A percentile compares a stretch with the other conserved stretches of the same genome.
phyloP scores from a whole-genome alignment of 2,888 invertebrate species.

The Conistra vaccinii region DNA sequence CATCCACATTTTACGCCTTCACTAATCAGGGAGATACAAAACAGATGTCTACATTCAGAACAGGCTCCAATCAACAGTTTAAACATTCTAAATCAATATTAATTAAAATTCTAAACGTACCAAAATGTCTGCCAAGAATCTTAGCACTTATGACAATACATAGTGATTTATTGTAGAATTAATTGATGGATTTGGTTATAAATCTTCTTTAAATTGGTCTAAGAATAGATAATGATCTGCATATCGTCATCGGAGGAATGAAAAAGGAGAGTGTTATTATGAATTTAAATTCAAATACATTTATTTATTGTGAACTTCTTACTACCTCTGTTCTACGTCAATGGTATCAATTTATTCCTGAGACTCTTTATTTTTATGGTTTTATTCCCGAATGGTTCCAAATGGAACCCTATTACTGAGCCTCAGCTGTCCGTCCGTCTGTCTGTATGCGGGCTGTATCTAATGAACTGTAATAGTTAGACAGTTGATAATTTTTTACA shows the following conservation, averaged over 20 bases:
- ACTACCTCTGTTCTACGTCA: neutral
- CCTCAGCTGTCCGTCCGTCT: too few species aligned
- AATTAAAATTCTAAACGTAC: constrained; percentile 51
- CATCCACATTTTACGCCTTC: constrained; percentile 4
- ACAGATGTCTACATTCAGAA: constrained; percentile 29
- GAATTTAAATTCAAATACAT: too few species aligned
- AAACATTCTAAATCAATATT: constrained; percentile 43
- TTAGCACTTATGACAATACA: constrained; percentile 20
- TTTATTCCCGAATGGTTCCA: too few species aligned
- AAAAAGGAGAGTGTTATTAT: neutral
- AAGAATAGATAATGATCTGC: constrained; percentile 21
- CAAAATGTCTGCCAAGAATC: constrained; percentile 42
- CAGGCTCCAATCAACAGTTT: constrained; percentile 28
- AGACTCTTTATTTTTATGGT: too few species aligned
- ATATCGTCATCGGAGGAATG: neutral
- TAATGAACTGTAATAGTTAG: too few species aligned
- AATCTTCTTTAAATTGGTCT: constrained; percentile 39
- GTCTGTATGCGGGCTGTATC: too few species aligned
- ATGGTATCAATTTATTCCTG: neutral
- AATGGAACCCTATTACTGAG: too few species aligned
- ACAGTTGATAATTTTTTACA: too few species aligned
- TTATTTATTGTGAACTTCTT: too few species aligned
- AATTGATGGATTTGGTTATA: constrained; percentile 35
- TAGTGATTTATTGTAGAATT: constrained; percentile 6
- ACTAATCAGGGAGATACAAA: constrained; percentile 33